These are phyloP conservation scores for Selene dorsalis DNA, from an alignment of 2,797 vertebrate genomes.

Conservation along the genomic window DNA sequence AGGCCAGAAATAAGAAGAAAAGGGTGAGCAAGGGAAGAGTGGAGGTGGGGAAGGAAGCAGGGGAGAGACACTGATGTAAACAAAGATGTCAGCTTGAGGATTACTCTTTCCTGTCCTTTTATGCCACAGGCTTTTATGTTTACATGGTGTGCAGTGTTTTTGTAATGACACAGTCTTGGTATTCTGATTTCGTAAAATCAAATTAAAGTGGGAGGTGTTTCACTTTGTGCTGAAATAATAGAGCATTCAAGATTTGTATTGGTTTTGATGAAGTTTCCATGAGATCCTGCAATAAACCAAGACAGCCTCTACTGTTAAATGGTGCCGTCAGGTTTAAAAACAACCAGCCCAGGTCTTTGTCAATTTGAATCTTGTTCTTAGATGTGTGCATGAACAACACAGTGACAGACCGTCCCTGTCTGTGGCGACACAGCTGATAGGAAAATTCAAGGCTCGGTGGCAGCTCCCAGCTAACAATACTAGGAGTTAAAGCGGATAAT, in stretches of 20 bases:
- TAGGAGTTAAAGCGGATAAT: not conserved
- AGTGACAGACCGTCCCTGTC: not conserved
- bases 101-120: constrained; percentile 11
- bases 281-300: constrained; percentile 1
- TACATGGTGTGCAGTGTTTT: not conserved
- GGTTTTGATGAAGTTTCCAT: constrained; percentile 1
- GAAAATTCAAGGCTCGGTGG: not conserved
- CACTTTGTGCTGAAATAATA: not conserved
- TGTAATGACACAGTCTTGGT: not conserved
- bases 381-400: not conserved
- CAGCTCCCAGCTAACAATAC: not conserved
- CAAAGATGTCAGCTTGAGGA: constrained; percentile 30
- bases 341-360: not conserved
- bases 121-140: constrained; percentile 1
- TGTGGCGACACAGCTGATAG: not conserved
- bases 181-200: not conserved
- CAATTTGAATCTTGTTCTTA: not conserved
- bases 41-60: constrained; percentile 38
- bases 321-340: not conserved
- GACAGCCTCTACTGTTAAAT: not conserved
- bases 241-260: not conserved
- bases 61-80: constrained; percentile 39
- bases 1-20: constrained; percentile 40
- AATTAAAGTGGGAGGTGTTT: constrained; percentile 4
- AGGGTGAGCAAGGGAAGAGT: constrained; percentile 11